Evolutionary conservation across 2,797 vertebrate genomes (phyloP).

Genomic region (Eulemur rubriventer): DNA sequence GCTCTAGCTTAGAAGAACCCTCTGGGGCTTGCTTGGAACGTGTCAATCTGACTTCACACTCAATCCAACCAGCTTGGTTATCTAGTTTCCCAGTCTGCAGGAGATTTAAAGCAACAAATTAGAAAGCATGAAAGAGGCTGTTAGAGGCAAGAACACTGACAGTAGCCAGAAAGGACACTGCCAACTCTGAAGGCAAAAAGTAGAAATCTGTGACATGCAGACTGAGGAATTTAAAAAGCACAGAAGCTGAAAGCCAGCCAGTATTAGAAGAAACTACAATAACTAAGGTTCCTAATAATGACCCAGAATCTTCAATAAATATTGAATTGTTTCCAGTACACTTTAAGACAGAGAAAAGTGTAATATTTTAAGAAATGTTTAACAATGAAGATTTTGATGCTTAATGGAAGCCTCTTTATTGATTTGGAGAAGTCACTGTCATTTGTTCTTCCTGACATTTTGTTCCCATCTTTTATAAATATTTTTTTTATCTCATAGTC

Average conservation of each 20-base stretch:
- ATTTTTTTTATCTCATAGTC: not conserved
- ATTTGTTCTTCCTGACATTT: not conserved
- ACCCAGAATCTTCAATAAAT: not conserved
- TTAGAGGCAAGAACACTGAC: not conserved
- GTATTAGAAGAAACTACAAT: not conserved
- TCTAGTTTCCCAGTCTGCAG: not conserved
- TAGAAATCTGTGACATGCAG: not conserved
- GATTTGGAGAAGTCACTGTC: not conserved
- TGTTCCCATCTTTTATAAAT: not conserved
- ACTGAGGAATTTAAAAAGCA: constrained; percentile 25
- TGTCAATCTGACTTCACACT: constrained; percentile 45
- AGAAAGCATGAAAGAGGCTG: not conserved
- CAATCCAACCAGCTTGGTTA: not conserved
- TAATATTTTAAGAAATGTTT: not conserved
- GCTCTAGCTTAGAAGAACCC: not conserved
- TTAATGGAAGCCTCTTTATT: not conserved
- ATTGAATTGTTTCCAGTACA: not conserved
- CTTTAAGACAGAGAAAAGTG: not conserved
- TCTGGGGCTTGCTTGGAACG: not conserved
- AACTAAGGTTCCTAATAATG: not conserved
- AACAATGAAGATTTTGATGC: not conserved
- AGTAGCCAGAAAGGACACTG: not conserved
- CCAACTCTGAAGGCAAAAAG: not conserved
- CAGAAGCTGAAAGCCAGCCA: not conserved
- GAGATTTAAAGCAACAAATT: constrained; percentile 23